Evolutionary conservation across 2,888 invertebrate species (phyloP).

Genomic region (Heliconius hortense): DNA sequence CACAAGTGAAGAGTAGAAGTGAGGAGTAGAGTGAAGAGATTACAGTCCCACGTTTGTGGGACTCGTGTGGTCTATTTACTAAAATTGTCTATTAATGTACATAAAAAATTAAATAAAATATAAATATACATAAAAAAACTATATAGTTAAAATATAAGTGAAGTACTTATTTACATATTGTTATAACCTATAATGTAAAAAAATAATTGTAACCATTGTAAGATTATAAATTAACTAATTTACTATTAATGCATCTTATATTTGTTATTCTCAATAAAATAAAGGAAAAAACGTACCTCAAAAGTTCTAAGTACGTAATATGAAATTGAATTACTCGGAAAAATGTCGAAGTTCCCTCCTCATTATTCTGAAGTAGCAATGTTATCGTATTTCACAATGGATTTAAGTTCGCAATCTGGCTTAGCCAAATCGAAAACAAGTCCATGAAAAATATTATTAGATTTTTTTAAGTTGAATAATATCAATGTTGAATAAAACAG

Average conservation of each 20-base stretch:
- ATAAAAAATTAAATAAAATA: no score
- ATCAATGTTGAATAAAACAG: neutral
- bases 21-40: no score
- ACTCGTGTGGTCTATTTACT: no score
- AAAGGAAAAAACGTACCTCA: neutral
- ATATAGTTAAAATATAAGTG: no score
- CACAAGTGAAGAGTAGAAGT: no score
- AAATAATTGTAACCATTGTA: neutral
- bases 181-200: no score
- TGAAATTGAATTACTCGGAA: slow-evolving; percentile 5
- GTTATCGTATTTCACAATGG: slow-evolving; percentile 7
- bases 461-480: neutral
- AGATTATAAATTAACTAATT: neutral
- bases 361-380: slow-evolving; percentile 18
- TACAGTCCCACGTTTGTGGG: no score
- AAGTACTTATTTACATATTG: no score
- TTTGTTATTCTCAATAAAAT: neutral
- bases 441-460: neutral
- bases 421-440: slow-evolving; percentile 10
- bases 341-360: slow-evolving; percentile 6
- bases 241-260: neutral
- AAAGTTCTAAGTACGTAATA: neutral
- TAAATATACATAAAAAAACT: no score
- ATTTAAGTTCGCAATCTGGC: slow-evolving; percentile 16
- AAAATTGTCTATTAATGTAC: no score